A percentile compares a stretch with the other conserved stretches of the same genome.
Evolutionary conservation across 2,888 invertebrate species (phyloP).

Genomic region (Cremastobaeus sp.): DNA sequence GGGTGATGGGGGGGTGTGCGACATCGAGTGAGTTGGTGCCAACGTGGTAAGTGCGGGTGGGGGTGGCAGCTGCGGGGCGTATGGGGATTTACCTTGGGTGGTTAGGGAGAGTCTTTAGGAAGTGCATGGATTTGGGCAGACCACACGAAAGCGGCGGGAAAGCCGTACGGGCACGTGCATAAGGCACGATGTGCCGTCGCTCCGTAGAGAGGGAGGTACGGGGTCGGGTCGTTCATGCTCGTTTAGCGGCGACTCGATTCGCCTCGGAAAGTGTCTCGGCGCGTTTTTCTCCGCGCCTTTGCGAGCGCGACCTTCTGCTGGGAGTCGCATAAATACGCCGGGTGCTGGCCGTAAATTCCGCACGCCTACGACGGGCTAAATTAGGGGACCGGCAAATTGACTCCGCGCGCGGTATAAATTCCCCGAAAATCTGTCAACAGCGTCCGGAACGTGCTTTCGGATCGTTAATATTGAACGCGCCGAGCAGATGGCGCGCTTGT

Average conservation of each 20-base stretch:
- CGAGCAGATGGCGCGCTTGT: conserved; percentile 36
- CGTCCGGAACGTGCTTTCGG: conserved; percentile 16
- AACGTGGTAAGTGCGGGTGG: no score
- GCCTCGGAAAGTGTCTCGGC: not conserved
- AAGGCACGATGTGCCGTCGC: conserved; percentile 31
- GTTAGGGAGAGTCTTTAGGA: no score
- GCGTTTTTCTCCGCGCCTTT: conserved; percentile 28
- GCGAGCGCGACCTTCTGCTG: conserved; percentile 29
- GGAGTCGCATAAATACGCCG: conserved; percentile 49
- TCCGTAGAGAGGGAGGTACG: conserved; percentile 8
- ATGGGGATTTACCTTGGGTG: no score
- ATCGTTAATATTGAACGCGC: conserved; percentile 23
- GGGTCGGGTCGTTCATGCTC: not conserved
- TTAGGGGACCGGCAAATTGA: conserved; percentile 56
- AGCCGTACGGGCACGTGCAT: conserved; percentile 27
- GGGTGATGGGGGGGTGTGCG: no score
- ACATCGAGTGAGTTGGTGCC: no score
- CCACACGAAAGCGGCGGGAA: conserved; percentile 20
- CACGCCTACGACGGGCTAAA: conserved; percentile 24
- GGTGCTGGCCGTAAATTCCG: conserved; percentile 36
- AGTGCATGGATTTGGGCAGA: no score
- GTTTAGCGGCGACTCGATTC: not conserved
- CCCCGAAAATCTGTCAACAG: conserved; percentile 49
- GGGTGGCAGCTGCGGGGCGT: no score
- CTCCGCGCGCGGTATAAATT: conserved; percentile 44